Conservation (phyloP, 2,888 invertebrate species). For the Celastrina argiolus region DNA sequence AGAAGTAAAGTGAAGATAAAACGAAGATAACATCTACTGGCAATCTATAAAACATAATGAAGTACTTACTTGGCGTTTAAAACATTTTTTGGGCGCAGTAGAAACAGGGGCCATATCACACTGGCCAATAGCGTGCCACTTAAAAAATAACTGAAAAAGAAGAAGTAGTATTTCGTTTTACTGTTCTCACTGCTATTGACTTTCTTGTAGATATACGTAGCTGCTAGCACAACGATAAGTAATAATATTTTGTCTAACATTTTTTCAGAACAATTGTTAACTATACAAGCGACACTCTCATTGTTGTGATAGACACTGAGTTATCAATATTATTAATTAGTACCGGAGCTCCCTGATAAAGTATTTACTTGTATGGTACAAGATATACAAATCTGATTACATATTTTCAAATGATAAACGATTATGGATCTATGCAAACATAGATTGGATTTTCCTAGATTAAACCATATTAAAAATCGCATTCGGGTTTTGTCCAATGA, state of each 20-base stretch:
- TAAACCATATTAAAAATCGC: neutral
- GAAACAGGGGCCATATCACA: conserved; percentile 53
- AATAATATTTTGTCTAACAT: conserved; percentile 53
- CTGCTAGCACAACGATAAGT: conserved; percentile 40
- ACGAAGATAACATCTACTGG: neutral
- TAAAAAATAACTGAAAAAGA: conserved; percentile 49
- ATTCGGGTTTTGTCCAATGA: neutral
- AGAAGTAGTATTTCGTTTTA: conserved; percentile 49
- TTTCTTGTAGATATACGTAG: conserved; percentile 48
- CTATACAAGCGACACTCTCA: conserved; percentile 35
- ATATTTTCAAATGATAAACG: neutral
- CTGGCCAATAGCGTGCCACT: conserved; percentile 39
- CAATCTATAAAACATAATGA: neutral
- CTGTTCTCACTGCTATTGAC: conserved; percentile 47
- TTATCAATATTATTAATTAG: conserved; percentile 17
- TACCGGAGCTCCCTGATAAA: conserved; percentile 24
- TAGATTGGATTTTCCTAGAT: neutral
- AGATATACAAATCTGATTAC: conserved; percentile 11
- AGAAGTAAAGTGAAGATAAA: no score
- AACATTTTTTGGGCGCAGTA: conserved; percentile 53
- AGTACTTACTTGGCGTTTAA: conserved; percentile 63
- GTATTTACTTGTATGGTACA: conserved; percentile 7
- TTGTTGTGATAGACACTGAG: conserved; percentile 27
- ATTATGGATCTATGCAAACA: no score
- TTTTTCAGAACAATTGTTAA: conserved; percentile 27